Percentiles rank a stretch among this genome's conserved stretches.
phyloP scores from a whole-genome alignment of 2,113 vertebrate species.

The Vulpes vulpes region DNA sequence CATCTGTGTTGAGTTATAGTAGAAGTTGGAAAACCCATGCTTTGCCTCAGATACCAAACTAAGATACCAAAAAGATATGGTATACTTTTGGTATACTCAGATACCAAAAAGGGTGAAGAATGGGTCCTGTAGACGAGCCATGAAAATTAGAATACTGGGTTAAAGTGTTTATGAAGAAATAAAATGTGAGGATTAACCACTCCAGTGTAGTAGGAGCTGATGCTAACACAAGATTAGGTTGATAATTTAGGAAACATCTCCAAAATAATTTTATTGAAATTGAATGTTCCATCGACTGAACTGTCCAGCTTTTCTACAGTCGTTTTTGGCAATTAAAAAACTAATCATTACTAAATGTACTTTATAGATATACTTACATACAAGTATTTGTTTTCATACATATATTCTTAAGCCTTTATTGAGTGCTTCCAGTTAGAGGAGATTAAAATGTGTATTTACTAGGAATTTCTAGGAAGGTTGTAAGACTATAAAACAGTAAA shows the following conservation, averaged over 20 bases:
- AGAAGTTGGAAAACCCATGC: not conserved
- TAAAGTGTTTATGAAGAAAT: not conserved
- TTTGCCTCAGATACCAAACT: not conserved
- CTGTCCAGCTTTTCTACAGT: not conserved
- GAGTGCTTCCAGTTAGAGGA: not conserved
- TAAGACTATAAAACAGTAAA: not conserved
- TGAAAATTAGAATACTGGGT: not conserved
- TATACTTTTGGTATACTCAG: not conserved
- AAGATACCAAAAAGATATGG: too few relatives aligned
- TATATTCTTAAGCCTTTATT: not conserved
- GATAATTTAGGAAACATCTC: not conserved
- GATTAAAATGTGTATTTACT: not conserved
- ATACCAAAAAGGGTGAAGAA: not conserved
- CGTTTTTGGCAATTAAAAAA: not conserved
- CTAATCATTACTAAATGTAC: not conserved
- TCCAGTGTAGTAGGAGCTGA: not conserved
- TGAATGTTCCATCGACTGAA: not conserved
- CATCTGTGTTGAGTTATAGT: not conserved
- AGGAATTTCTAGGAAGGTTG: not conserved
- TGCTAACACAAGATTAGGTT: not conserved
- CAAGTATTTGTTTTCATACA: not conserved
- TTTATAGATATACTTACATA: not conserved
- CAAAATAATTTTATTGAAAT: not conserved
- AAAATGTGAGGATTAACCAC: not conserved
- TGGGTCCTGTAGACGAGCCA: not conserved